Evolutionary conservation across 1,140 invertebrate species (phyloP).

Genomic region (Ooceraea biroi): DNA sequence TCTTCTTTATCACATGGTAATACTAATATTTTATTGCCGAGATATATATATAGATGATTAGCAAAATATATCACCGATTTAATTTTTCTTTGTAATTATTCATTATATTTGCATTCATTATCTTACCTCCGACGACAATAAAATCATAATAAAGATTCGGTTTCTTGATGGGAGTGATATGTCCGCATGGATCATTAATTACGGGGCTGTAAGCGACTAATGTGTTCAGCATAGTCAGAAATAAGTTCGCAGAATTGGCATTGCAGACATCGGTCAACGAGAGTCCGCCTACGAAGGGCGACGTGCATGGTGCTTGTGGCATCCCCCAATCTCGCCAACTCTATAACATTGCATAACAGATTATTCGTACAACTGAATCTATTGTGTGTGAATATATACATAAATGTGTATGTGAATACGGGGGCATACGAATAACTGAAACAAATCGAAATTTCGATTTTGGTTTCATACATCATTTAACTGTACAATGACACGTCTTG

Average conservation of each 20-base stretch:
- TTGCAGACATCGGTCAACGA: constrained; percentile 66
- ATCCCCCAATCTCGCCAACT: neutral
- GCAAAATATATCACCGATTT: too few species aligned
- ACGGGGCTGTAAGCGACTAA: constrained; percentile 85
- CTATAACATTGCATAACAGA: constrained; percentile 42
- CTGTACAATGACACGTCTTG: neutral
- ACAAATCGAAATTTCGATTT: constrained; percentile 15
- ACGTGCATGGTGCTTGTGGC: constrained; percentile 41
- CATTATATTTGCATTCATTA: constrained; percentile 65
- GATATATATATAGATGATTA: too few species aligned
- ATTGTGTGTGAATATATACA: neutral
- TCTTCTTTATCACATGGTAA: too few species aligned
- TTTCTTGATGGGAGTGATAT: constrained; percentile 72
- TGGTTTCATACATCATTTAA: constrained; percentile 1
- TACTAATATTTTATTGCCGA: too few species aligned
- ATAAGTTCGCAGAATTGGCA: constrained; percentile 25
- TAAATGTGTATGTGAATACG: too few species aligned
- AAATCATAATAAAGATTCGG: constrained; percentile 89
- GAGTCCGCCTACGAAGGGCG: constrained; percentile 71
- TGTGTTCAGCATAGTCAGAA: constrained; percentile 76
- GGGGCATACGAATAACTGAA: too few species aligned
- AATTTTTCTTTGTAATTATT: too few species aligned
- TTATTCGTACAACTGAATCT: constrained; percentile 6
- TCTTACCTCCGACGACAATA: constrained; percentile 92
- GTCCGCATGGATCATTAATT: constrained; percentile 82